phyloP scores from a whole-genome alignment of 2,113 vertebrate genomes.

The Scortum barcoo region DNA sequence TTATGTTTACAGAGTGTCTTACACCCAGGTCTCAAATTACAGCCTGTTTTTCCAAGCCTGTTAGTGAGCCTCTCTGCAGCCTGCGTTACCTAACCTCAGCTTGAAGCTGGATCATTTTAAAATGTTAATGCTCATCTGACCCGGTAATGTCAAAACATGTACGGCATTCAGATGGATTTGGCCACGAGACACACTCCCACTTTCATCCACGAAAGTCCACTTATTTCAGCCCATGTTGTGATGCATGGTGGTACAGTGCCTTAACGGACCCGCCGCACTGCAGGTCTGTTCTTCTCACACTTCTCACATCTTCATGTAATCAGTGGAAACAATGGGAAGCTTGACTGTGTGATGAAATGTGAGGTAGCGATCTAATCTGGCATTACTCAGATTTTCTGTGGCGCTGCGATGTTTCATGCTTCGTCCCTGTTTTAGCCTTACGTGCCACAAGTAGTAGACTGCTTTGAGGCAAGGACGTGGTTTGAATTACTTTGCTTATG shows the following conservation, averaged over 20 bases:
- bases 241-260: background rate
- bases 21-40: constrained; percentile 55
- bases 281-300: background rate
- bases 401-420: background rate
- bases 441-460: background rate
- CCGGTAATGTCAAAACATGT: background rate
- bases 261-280: constrained; percentile 2
- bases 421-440: background rate
- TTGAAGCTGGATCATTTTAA: background rate
- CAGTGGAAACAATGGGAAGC: background rate
- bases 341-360: background rate
- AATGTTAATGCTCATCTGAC: background rate
- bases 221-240: background rate
- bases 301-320: background rate
- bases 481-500: constrained; percentile 6
- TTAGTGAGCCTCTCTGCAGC: background rate
- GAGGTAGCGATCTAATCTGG: background rate
- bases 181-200: background rate
- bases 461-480: background rate
- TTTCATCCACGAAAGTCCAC: background rate
- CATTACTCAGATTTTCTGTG: background rate
- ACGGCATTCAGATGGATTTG: background rate
- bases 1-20: background rate
- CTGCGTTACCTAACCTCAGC: background rate
- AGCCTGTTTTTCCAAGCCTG: constrained; percentile 40